Percentiles rank a stretch among this genome's conserved stretches.
Evolutionary conservation across 2,113 vertebrate species (phyloP).

Genomic region (Sceloporus undulatus): DNA sequence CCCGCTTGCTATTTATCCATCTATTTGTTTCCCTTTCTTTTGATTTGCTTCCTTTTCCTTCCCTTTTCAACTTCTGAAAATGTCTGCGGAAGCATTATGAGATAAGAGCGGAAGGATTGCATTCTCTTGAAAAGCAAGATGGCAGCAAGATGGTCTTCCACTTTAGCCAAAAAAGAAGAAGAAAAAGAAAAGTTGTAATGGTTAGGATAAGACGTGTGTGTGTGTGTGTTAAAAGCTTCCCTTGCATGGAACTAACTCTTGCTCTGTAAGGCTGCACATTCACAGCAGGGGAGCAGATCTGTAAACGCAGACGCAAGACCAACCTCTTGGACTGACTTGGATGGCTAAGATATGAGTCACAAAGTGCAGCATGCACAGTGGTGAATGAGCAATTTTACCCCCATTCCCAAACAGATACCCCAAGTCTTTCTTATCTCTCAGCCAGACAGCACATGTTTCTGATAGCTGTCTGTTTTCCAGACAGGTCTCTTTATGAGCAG

Average conservation of each 20-base stretch:
- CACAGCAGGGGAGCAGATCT: slow-evolving; percentile 52
- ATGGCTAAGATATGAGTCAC: slow-evolving; percentile 67
- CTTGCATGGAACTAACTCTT: slow-evolving; percentile 50
- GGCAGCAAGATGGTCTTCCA: slow-evolving; percentile 33
- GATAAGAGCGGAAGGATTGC: not conserved
- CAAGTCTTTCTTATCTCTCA: slow-evolving; percentile 63
- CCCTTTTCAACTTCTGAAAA: slow-evolving; percentile 16
- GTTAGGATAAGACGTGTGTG: not conserved
- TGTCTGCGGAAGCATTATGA: not conserved
- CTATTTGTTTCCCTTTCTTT: not conserved
- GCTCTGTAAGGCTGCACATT: slow-evolving; percentile 43
- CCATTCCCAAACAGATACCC: slow-evolving; percentile 64
- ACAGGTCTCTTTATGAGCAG: slow-evolving; percentile 35
- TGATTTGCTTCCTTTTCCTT: not conserved
- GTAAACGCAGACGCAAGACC: slow-evolving; percentile 45
- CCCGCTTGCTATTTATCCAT: not conserved
- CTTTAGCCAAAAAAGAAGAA: slow-evolving; percentile 37
- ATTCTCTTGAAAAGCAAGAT: slow-evolving; percentile 18
- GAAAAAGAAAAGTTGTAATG: not conserved
- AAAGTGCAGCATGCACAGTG: slow-evolving; percentile 64
- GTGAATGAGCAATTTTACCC: slow-evolving; percentile 74
- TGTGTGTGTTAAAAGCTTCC: slow-evolving; percentile 22
- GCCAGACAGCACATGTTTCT: slow-evolving; percentile 72
- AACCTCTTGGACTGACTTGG: slow-evolving; percentile 37
- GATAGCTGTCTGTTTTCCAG: slow-evolving; percentile 63